phyloP scores from a whole-genome alignment of 2,113 vertebrate species.

The Paratilapia polleni region DNA sequence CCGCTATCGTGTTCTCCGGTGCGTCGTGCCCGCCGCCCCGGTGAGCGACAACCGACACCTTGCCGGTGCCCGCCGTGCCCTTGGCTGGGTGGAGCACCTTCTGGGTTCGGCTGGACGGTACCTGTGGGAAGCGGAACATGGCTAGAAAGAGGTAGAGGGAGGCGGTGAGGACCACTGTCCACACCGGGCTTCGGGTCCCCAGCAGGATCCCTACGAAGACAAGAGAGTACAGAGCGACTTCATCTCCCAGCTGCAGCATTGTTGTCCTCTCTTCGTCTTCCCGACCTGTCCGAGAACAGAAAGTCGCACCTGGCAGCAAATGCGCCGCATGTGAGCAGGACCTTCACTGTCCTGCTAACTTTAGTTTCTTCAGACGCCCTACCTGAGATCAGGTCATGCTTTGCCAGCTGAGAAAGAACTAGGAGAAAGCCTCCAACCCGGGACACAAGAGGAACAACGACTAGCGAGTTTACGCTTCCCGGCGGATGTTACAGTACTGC shows the following conservation, averaged over 20 bases:
- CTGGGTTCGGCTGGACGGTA: slow-evolving; percentile 74
- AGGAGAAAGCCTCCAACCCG: background rate
- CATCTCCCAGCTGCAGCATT: slow-evolving; percentile 83
- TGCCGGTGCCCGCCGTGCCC: slow-evolving; percentile 18
- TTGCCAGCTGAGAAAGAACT: no score
- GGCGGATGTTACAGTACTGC: no score
- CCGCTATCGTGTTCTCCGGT: slow-evolving; percentile 93
- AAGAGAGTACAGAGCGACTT: slow-evolving; percentile 77
- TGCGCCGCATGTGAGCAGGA: background rate
- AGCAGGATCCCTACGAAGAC: slow-evolving; percentile 80
- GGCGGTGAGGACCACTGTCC: slow-evolving; percentile 78
- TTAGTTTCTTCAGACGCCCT: background rate
- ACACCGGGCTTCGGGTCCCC: slow-evolving; percentile 83
- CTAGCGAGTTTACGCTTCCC: background rate
- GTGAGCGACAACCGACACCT: slow-evolving; percentile 86
- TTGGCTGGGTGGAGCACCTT: slow-evolving; percentile 84
- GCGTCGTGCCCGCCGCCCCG: slow-evolving; percentile 92
- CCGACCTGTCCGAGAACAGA: background rate
- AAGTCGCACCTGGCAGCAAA: background rate
- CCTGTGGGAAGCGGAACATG: slow-evolving; percentile 84
- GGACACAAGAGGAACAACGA: background rate
- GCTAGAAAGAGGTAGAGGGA: slow-evolving; percentile 84
- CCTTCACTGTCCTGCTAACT: background rate
- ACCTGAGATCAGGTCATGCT: background rate
- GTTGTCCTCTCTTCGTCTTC: background rate